Percentiles rank a stretch among this genome's conserved stretches.
phyloP scores from a whole-genome alignment of 2,797 vertebrate genomes.

The Chloroceryle amazona region DNA sequence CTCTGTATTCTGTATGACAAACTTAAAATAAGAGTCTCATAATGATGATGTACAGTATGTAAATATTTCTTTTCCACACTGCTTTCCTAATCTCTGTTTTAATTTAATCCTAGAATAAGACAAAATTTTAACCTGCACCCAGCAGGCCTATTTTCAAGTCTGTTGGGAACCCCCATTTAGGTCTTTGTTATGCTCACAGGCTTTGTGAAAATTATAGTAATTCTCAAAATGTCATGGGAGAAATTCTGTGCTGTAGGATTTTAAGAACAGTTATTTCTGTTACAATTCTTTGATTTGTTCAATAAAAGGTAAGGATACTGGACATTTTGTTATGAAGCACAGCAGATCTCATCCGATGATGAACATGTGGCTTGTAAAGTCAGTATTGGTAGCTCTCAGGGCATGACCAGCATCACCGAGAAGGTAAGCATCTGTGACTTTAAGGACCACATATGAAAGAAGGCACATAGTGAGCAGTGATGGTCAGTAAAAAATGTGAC shows the following conservation, averaged over 20 bases:
- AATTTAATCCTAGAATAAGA: background rate
- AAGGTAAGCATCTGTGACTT: background rate
- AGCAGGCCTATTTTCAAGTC: background rate
- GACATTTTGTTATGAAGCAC: background rate
- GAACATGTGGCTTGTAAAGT: background rate
- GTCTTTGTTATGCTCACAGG: background rate
- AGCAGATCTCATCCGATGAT: background rate
- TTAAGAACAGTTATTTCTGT: background rate
- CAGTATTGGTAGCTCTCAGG: background rate
- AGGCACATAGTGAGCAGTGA: background rate
- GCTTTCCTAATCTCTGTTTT: background rate
- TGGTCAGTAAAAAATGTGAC: background rate
- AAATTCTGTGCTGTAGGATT: background rate
- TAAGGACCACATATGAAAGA: background rate
- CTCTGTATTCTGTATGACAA: background rate
- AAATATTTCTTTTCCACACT: background rate
- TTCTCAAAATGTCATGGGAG: background rate
- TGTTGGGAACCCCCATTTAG: background rate
- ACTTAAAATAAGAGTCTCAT: background rate
- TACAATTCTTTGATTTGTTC: background rate
- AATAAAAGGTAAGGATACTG: background rate
- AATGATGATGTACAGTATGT: background rate
- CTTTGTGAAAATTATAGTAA: background rate
- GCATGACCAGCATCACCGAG: fast-evolving
- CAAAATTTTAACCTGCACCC: background rate